A percentile compares a stretch with the other conserved stretches of the same genome.
Evolutionary conservation across 2,797 vertebrate species (phyloP).

Genomic region (Argyrosomus regius): DNA sequence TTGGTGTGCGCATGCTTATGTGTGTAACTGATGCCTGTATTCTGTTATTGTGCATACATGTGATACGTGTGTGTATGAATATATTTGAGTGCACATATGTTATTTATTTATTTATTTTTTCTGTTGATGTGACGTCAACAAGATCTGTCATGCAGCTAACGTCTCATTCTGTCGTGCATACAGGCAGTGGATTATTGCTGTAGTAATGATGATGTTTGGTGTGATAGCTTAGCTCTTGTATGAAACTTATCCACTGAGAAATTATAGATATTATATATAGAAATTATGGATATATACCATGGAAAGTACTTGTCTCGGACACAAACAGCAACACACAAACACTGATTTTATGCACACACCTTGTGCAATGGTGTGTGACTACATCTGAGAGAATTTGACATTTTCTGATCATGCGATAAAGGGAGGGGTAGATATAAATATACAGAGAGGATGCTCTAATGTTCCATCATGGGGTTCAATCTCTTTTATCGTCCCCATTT

Average conservation of each 20-base stretch:
- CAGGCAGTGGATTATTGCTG: slow-evolving; percentile 23
- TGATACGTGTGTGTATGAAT: neutral
- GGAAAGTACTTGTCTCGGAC: neutral
- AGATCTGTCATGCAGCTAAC: slow-evolving; percentile 15
- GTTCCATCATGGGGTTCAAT: slow-evolving; percentile 14
- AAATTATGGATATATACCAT: neutral
- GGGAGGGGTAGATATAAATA: slow-evolving; percentile 1
- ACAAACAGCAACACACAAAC: neutral
- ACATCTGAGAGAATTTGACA: slow-evolving; percentile 2
- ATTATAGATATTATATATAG: neutral
- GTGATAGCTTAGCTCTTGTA: slow-evolving; percentile 22
- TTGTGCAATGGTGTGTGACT: neutral
- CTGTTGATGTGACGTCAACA: slow-evolving; percentile 12
- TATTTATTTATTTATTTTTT: neutral
- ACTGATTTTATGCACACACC: neutral
- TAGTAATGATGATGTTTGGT: slow-evolving; percentile 12
- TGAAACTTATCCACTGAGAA: slow-evolving; percentile 10
- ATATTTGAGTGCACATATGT: neutral
- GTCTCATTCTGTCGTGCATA: slow-evolving; percentile 6
- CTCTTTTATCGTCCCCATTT: slow-evolving; percentile 6
- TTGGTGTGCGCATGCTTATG: neutral
- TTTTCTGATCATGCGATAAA: slow-evolving; percentile 2
- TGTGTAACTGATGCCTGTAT: neutral
- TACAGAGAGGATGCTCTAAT: neutral
- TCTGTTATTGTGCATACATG: neutral